Percentiles rank a stretch among this genome's conserved stretches.
Conservation (phyloP, 2,797 vertebrate genomes). For the Falco concolor region DNA sequence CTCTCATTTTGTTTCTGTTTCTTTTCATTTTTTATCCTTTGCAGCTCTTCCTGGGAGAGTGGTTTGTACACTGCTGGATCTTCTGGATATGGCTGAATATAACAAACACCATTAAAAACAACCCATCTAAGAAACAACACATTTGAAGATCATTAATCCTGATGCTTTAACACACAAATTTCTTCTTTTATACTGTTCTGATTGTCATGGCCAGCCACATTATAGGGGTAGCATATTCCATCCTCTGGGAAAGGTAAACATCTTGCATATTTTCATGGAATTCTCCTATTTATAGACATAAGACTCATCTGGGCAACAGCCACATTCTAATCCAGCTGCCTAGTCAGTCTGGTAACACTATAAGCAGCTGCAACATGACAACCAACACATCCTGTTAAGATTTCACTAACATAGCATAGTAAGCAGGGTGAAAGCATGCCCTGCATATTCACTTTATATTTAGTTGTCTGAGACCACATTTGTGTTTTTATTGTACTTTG, state of each 20-base stretch:
- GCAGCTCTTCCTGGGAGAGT: slow-evolving; percentile 97
- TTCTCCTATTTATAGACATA: neutral
- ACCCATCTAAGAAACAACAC: neutral
- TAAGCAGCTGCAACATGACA: neutral
- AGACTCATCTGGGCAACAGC: neutral
- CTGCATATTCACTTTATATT: neutral
- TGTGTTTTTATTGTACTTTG: neutral
- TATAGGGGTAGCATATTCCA: neutral
- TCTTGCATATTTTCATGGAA: neutral
- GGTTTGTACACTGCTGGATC: slow-evolving; percentile 99
- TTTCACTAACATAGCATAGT: neutral
- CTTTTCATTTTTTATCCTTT: slow-evolving; percentile 99
- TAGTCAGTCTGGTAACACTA: neutral
- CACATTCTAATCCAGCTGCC: neutral
- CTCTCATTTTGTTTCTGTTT: slow-evolving; percentile 99
- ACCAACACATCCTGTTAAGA: neutral
- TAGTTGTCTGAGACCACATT: neutral
- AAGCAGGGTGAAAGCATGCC: neutral
- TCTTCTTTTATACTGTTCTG: neutral
- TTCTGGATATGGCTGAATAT: slow-evolving; percentile 93
- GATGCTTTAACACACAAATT: neutral
- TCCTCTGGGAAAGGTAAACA: neutral
- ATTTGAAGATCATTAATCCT: neutral
- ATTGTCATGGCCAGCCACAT: neutral
- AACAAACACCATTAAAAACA: slow-evolving; percentile 39